Conservation (phyloP, 2,113 vertebrate species). For the Oceanites oceanicus region DNA sequence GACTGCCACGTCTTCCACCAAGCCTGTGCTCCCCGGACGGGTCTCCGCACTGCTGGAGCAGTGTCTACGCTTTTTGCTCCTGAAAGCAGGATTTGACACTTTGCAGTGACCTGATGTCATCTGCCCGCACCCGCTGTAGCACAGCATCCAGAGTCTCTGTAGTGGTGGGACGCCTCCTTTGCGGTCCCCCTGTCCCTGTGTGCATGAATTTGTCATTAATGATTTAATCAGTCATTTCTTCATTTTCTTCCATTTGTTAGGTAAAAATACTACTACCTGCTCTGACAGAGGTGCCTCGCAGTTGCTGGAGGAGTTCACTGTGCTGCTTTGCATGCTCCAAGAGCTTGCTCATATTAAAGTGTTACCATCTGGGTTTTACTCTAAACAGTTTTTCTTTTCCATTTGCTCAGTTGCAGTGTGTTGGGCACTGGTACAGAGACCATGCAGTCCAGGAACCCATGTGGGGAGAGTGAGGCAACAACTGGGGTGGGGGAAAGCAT, state of each 20-base stretch:
- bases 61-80: neutral
- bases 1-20: neutral
- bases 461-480: fast-evolving
- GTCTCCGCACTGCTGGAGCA: neutral
- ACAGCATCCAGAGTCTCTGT: neutral
- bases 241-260: neutral
- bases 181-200: neutral
- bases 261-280: neutral
- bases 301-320: neutral
- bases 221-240: neutral
- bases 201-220: neutral
- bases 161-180: neutral
- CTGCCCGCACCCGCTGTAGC: neutral
- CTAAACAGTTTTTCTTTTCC: neutral
- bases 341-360: neutral
- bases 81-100: no score
- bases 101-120: no score
- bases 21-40: neutral
- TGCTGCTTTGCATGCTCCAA: neutral
- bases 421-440: neutral
- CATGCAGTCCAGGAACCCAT: neutral
- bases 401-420: neutral
- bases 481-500: no score
- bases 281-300: neutral
- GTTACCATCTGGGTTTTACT: neutral